Percentiles rank a stretch among this genome's conserved stretches.
These are phyloP conservation scores for Poecilia wingei DNA, from an alignment of 2,797 vertebrate species.

Conservation along the genomic window DNA sequence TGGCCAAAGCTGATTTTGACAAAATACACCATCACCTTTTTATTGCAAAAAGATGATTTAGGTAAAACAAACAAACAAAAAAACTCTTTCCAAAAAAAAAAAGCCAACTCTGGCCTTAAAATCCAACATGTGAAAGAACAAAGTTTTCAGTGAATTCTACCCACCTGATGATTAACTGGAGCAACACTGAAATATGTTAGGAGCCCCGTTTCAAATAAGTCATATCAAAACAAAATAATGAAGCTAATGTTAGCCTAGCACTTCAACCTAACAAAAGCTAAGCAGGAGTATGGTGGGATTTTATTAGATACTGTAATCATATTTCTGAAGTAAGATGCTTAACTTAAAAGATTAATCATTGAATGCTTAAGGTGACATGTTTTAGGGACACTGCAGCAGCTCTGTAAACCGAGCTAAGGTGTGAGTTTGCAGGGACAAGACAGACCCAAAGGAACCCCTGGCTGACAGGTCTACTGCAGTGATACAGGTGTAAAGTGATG, in stretches of 20 bases:
- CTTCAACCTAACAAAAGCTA: not conserved
- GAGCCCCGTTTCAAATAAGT: not conserved
- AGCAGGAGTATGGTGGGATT: not conserved
- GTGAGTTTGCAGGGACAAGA: not conserved
- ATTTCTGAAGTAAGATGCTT: not conserved
- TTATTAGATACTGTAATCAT: not conserved
- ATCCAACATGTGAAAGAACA: not conserved
- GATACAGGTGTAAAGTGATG: not conserved
- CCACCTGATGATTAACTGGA: not conserved
- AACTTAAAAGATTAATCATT: not conserved
- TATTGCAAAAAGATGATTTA: too few species aligned
- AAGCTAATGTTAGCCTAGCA: not conserved
- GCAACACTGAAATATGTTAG: not conserved
- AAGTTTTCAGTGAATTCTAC: too few species aligned
- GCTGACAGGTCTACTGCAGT: not conserved
- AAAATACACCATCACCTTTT: too few species aligned
- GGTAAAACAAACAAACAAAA: too few species aligned
- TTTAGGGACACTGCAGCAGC: not conserved
- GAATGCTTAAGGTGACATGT: not conserved
- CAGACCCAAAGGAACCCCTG: too few species aligned
- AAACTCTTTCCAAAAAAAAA: not conserved
- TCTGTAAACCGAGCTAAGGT: not conserved
- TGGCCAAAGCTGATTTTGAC: too few species aligned
- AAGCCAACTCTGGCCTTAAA: not conserved
- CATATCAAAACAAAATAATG: not conserved